Evolutionary conservation across 2,113 vertebrate species (phyloP).

Genomic region (Perca schrenkii): DNA sequence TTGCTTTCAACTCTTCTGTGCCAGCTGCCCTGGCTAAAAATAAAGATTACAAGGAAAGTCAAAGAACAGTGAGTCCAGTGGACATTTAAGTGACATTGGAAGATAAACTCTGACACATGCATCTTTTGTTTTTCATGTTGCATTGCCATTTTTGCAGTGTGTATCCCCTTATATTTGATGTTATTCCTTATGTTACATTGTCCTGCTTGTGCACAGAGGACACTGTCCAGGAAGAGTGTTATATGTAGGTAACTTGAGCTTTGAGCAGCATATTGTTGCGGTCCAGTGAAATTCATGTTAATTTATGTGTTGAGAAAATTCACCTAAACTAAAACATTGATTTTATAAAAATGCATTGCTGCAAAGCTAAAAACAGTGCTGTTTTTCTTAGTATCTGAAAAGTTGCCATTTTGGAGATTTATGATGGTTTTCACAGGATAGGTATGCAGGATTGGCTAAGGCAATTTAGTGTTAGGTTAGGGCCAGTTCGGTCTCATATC

Average conservation of each 20-base stretch:
- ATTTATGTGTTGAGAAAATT: not conserved
- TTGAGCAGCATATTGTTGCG: not conserved
- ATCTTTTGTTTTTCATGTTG: constrained; percentile 18
- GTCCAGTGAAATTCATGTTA: not conserved
- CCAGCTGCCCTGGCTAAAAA: constrained; percentile 75
- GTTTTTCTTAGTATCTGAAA: not conserved
- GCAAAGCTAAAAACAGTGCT: not conserved
- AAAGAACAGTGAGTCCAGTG: constrained; percentile 25
- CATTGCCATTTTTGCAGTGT: not conserved
- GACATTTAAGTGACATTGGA: constrained; percentile 37
- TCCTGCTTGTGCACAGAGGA: not conserved
- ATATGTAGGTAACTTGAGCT: not conserved
- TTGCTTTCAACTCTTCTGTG: constrained; percentile 32
- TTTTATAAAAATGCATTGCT: not conserved
- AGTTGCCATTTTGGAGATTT: not conserved
- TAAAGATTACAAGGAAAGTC: constrained; percentile 68
- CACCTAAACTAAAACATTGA: not conserved
- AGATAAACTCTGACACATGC: constrained; percentile 33
- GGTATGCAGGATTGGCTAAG: not conserved
- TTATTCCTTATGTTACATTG: not conserved
- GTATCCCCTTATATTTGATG: not conserved
- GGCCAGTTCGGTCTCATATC: not conserved
- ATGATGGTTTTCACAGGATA: not conserved
- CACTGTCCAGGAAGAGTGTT: not conserved
- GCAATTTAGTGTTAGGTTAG: not conserved